Base-by-base conservation (phyloP, 2,113 vertebrate species). In the Falco punctatus region DNA sequence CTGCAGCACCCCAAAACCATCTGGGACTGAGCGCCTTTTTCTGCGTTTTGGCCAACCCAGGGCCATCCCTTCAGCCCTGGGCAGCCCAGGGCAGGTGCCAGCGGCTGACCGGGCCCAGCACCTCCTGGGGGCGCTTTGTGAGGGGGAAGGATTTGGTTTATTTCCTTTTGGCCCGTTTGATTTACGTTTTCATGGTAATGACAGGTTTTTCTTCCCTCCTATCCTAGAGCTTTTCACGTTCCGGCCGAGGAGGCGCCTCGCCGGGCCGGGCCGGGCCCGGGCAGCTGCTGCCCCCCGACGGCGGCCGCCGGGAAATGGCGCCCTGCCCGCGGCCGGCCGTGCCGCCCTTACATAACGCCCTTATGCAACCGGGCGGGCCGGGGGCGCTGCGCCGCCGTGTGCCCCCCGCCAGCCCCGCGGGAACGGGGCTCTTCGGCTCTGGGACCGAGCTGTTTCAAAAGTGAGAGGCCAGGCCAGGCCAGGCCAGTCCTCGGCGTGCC, bases 231-330 rank as follows among this genome's bases (percentile, higher is more conserved):
- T 94, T 95, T 92, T 92, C 88, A 73, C 91, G 92, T 94, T 96
- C 71, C 52, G 26, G 86, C 88, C 73, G 85, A 96, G 83, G 77
- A 65, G 65, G 82, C 38, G 38, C 38, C 38, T 38, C 38, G 38
- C 38, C 30, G 40, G 54, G 51, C 32, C 74, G 69, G 48, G n/a
- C 44, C 90, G 5, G 35, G 77, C 35, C 61, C 95, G 3, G 61
- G 93, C 77, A 22, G 52, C 90, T 97, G 98, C 98, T 98, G 98
- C 98, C 97, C 95, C 97, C 97, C 96, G 78, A 71, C 94, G 98
- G 97, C 86, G 42, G 72, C 74, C 49, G 44, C 57, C 58, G 40
- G 72, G 81, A 95, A 67, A 86, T 81, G 92, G 88, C 64, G 72
- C 51, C 87, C 89, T 91, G 73, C 82, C 75, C 71, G 61, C 92